phyloP scores from a whole-genome alignment of 2,113 vertebrate species.

The Caranx melampygus region DNA sequence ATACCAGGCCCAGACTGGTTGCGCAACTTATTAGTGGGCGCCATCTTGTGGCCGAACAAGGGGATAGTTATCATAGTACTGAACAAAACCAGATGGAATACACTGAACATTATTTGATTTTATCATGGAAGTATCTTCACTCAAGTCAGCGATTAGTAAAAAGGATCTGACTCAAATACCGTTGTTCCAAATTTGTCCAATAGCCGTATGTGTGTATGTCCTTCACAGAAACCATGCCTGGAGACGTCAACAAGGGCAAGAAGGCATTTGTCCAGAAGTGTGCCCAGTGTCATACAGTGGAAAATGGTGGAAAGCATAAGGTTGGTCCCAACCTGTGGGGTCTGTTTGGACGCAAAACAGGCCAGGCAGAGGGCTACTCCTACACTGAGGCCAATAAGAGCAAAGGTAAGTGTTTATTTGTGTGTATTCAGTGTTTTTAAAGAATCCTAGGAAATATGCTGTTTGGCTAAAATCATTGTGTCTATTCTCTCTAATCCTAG shows the following conservation, averaged over 20 bases:
- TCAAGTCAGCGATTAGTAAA: neutral
- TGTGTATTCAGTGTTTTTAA: neutral
- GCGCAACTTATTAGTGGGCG: neutral
- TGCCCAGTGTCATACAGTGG: constrained; percentile 86
- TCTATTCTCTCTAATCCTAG: constrained; percentile 66
- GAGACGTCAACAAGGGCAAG: constrained; percentile 84
- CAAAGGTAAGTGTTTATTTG: constrained; percentile 80
- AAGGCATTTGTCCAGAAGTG: constrained; percentile 88
- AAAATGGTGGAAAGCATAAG: constrained; percentile 87
- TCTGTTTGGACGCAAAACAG: constrained; percentile 85
- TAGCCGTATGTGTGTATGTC: neutral
- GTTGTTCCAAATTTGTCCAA: neutral
- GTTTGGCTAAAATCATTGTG: neutral
- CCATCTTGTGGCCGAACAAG: constrained; percentile 44
- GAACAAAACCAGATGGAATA: neutral
- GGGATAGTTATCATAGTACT: neutral
- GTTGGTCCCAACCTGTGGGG: constrained; percentile 87
- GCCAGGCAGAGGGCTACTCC: constrained; percentile 83
- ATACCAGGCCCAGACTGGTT: neutral
- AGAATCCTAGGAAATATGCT: neutral
- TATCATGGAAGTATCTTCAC: neutral
- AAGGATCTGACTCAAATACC: neutral
- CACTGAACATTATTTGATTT: neutral
- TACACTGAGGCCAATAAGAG: constrained; percentile 89
- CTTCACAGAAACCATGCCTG: constrained; percentile 74